These are phyloP conservation scores for Drosophila siamana DNA, from an alignment of 2,888 invertebrate genomes.

Conservation along the genomic window DNA sequence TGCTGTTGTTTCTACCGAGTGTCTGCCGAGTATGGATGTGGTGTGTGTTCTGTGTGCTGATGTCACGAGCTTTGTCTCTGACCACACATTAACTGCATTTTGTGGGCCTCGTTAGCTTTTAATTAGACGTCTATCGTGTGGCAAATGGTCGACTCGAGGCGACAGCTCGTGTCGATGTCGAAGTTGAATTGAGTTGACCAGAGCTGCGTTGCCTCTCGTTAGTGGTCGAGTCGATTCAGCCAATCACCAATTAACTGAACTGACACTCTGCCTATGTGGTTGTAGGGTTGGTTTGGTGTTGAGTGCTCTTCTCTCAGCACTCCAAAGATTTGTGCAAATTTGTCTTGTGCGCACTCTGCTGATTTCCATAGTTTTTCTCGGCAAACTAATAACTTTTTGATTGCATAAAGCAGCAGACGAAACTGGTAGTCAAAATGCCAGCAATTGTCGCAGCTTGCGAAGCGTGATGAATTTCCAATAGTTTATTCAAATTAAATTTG, in stretches of 20 bases:
- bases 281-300: conserved; percentile 19
- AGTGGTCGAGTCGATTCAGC: conserved; percentile 7
- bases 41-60: conserved; percentile 9
- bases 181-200: not conserved
- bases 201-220: conserved; percentile 41
- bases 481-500: conserved; percentile 62
- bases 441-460: conserved; percentile 10
- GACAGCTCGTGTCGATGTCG: not conserved
- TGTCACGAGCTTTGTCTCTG: conserved; percentile 25
- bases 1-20: not conserved
- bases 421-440: conserved; percentile 15
- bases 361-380: too few species aligned
- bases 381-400: not conserved
- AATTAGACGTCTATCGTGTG: conserved; percentile 51
- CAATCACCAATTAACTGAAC: conserved; percentile 38
- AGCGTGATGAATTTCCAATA: conserved; percentile 30
- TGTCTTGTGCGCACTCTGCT: too few species aligned
- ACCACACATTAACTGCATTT: conserved; percentile 43
- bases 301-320: conserved; percentile 4
- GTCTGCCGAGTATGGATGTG: not conserved
- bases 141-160: conserved; percentile 22
- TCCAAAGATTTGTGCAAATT: too few species aligned
- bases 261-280: conserved; percentile 7
- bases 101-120: conserved; percentile 58
- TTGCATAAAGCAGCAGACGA: not conserved